Percentiles rank a stretch among this genome's conserved stretches.
Conservation (phyloP, 2,888 invertebrate genomes). For the Pasiphila rectangulata region DNA sequence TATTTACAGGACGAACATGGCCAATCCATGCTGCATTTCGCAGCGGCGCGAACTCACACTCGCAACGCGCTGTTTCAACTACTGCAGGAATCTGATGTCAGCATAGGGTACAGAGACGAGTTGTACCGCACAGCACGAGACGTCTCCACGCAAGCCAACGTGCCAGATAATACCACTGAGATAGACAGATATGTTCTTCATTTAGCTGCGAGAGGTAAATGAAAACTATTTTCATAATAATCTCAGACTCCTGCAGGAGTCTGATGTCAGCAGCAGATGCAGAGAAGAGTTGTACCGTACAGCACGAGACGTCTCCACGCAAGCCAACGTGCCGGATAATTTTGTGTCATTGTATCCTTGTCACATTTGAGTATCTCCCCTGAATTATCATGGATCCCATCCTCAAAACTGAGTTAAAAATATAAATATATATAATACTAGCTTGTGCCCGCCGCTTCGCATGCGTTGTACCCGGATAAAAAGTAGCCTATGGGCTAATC, state of each 20-base stretch:
- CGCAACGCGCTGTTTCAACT: constrained; percentile 90
- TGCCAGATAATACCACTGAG: constrained; percentile 88
- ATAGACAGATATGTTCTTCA: constrained; percentile 90
- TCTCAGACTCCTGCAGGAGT: constrained; percentile 88
- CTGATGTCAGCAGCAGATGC: constrained; percentile 89
- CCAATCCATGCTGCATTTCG: constrained; percentile 93
- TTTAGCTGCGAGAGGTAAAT: constrained; percentile 87
- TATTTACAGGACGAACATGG: constrained; percentile 91
- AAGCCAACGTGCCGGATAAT: constrained; percentile 89
- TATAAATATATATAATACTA: no score
- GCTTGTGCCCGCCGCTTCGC: no score
- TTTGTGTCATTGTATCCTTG: no score
- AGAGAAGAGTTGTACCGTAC: constrained; percentile 93
- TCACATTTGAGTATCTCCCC: no score
- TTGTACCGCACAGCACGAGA: constrained; percentile 93
- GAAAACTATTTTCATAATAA: not conserved
- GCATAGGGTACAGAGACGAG: constrained; percentile 90
- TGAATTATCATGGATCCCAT: no score
- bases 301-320: constrained; percentile 91
- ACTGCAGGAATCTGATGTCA: constrained; percentile 89
- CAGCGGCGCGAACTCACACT: constrained; percentile 90
- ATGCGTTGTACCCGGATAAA: no score
- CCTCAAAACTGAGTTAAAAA: no score
- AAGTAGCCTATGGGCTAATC: no score
- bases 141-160: constrained; percentile 89